Evolutionary conservation across 2,888 invertebrate genomes (phyloP), one percentile per base, ranked within the genome.

Genomic region (Ophion ellenae): DNA sequence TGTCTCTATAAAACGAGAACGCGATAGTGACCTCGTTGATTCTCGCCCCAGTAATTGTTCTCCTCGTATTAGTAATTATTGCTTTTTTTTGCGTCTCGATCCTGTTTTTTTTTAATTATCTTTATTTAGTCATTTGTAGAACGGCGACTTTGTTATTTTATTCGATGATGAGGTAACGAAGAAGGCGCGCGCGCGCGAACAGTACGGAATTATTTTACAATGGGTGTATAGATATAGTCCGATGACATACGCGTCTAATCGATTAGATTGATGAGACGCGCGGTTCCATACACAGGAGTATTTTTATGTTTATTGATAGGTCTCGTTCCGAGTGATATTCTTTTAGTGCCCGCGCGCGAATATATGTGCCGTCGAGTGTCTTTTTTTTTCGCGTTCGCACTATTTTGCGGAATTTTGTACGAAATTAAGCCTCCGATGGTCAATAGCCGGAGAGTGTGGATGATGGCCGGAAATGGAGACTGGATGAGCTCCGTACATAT

Each of bases 1-100:
- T 47, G 61, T 66, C 45, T 53, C 11, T 75, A 76, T 81, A 61
- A 75, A 81, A 76, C 75, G 75, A 28, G 61, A 75, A 71, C 61
- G 24, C 53, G 69, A 36, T 53, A 17, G 79, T 71, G 63, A 53
- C 79, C 69, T 64, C 63, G 32, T 79, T 45, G 71, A 71, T 63
- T 71, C 70, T 71, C 53, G 73, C 64, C 17, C 9, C 73, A 28
- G 63, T 57, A 53, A 80, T 64, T 79, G 47, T 79, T 71, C 32
- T 73, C 40, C 47, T 32, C 24, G 53, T 66, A 53, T 53, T 14
- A 3, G 17, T 53, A 53, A 53, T 53, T 53, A 53, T 53, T 17
- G 53, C 53, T 53, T 17, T 17, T 53, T 17, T 53, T 53, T 17
- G 47, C 9, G 14, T 47, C 0, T 11, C 11, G 10, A 14, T 14